A percentile compares a stretch with the other conserved stretches of the same genome.
Conservation (phyloP, 1,140 invertebrate genomes). For the Hormaphis cornu region DNA sequence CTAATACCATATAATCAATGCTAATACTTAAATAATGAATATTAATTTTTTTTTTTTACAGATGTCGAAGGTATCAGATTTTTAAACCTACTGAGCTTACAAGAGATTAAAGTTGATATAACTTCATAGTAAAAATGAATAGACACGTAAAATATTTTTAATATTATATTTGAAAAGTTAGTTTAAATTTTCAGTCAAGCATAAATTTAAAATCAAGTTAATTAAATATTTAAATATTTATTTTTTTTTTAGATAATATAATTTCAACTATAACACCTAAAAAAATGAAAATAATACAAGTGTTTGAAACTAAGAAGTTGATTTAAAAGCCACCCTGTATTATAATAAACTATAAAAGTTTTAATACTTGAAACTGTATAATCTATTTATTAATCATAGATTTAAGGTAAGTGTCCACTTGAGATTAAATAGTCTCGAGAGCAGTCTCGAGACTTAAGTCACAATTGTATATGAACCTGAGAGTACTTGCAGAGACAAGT, state of each 20-base stretch:
- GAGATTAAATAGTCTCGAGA: too few species aligned
- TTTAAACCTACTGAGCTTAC: conserved; percentile 24
- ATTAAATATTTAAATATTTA: not conserved
- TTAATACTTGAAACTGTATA: too few species aligned
- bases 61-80: conserved; percentile 22
- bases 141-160: not conserved
- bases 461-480: too few species aligned
- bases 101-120: conserved; percentile 10
- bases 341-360: too few species aligned
- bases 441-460: too few species aligned
- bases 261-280: too few species aligned
- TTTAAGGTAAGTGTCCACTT: too few species aligned
- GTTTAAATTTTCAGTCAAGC: not conserved
- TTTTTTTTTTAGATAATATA: not conserved
- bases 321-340: too few species aligned
- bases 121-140: not conserved
- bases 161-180: not conserved
- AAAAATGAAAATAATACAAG: too few species aligned
- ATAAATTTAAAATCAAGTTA: not conserved
- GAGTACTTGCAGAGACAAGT: too few species aligned
- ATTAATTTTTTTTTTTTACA: not conserved
- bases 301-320: too few species aligned
- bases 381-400: too few species aligned
- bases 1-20: not conserved
- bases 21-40: not conserved